Evolutionary conservation across 2,113 vertebrate species (phyloP).

Genomic region (Pseudorhombus dupliciocellatus): DNA sequence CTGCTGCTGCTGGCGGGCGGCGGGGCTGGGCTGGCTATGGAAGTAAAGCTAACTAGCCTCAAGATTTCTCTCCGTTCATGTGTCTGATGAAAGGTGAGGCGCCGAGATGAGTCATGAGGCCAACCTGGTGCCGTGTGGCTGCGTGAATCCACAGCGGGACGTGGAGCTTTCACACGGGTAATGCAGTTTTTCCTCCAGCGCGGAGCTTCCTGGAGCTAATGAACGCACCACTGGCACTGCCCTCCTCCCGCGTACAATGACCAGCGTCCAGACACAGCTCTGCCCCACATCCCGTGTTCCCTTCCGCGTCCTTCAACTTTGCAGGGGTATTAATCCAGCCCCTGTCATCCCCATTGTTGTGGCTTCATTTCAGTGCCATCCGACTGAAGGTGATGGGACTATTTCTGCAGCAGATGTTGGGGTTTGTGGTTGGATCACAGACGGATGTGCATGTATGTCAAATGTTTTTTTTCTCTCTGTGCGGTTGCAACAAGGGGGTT

Average conservation of each 20-base stretch:
- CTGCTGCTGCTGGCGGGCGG: no score
- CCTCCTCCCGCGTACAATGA: constrained; percentile 66
- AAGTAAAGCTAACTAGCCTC: constrained; percentile 80
- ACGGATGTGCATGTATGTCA: constrained; percentile 14
- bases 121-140: constrained; percentile 22
- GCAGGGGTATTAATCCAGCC: neutral
- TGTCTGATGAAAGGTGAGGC: constrained; percentile 31
- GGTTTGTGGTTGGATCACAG: constrained; percentile 1
- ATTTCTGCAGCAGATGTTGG: constrained; percentile 45
- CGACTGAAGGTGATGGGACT: constrained; percentile 6
- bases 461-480: constrained; percentile 10
- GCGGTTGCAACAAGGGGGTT: constrained; percentile 22
- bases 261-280: constrained; percentile 25
- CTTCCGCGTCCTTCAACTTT: constrained; percentile 64
- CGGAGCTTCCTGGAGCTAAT: constrained; percentile 57
- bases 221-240: constrained; percentile 61
- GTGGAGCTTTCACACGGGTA: constrained; percentile 52
- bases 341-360: neutral
- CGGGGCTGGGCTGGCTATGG: constrained; percentile 65
- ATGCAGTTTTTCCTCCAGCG: constrained; percentile 62
- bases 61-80: constrained; percentile 47
- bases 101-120: constrained; percentile 29
- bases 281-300: neutral
- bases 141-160: constrained; percentile 56
- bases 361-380: neutral